phyloP scores from a whole-genome alignment of 2,113 vertebrate species.

The Sprattus sprattus region DNA sequence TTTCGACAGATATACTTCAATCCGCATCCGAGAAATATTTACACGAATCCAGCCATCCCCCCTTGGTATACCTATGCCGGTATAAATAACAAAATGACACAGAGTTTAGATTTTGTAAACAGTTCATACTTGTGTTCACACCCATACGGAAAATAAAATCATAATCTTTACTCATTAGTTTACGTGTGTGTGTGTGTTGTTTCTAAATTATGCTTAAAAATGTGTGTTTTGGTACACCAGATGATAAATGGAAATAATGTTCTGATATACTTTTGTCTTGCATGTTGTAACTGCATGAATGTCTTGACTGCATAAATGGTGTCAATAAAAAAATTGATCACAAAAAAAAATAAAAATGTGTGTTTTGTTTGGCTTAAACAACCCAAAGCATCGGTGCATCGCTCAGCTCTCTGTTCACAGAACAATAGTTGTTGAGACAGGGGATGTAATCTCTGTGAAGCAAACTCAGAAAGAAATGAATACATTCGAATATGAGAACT shows the following conservation, averaged over 20 bases:
- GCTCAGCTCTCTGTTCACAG: conserved; percentile 14
- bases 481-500: conserved; percentile 64
- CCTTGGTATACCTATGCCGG: neutral
- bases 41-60: neutral
- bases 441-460: conserved; percentile 47
- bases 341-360: neutral
- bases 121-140: neutral
- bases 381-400: neutral
- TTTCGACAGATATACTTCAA: neutral
- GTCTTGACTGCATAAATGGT: no score
- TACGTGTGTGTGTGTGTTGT: neutral
- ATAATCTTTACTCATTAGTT: neutral
- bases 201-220: neutral
- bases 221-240: neutral
- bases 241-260: no score
- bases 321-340: no score
- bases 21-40: neutral
- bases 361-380: neutral
- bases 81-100: conserved; percentile 10
- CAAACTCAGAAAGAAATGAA: conserved; percentile 42
- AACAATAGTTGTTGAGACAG: conserved; percentile 24
- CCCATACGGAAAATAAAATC: neutral
- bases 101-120: neutral
- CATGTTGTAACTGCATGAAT: no score
- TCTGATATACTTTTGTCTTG: no score